These are phyloP conservation scores for Heteromyza rotundicornis DNA, from an alignment of 2,888 invertebrate species.

Conservation along the genomic window DNA sequence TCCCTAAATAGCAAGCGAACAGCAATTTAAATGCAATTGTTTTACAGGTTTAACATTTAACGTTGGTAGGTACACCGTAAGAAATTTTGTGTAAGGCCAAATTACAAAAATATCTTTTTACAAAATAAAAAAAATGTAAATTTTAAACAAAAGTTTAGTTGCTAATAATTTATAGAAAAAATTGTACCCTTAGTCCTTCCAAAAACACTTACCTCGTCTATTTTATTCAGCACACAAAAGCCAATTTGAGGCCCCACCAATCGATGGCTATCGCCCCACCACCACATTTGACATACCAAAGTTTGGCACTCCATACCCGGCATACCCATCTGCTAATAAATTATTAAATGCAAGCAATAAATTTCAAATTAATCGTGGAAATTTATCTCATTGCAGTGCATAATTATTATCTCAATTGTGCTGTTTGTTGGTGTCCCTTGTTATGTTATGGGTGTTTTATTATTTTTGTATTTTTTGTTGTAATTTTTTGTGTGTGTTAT, in stretches of 20 bases:
- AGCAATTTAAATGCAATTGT: conserved; percentile 53
- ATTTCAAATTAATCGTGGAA: conserved; percentile 58
- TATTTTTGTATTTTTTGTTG: neutral
- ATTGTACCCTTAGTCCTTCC: neutral
- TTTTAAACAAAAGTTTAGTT: too few species aligned
- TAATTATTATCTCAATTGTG: conserved; percentile 9
- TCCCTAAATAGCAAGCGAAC: conserved; percentile 38
- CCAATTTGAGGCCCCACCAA: neutral
- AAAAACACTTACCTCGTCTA: neutral
- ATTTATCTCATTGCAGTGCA: conserved; percentile 48
- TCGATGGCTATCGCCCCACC: too few species aligned
- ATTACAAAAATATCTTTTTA: too few species aligned
- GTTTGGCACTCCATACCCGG: too few species aligned
- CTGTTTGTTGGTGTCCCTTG: neutral
- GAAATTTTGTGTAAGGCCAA: neutral
- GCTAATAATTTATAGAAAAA: neutral
- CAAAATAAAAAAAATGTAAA: too few species aligned
- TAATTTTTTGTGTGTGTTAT: neutral
- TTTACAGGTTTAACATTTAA: conserved; percentile 25
- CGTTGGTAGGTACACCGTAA: too few species aligned
- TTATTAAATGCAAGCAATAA: conserved; percentile 56
- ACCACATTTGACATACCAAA: too few species aligned
- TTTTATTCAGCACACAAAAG: neutral
- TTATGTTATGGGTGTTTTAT: neutral
- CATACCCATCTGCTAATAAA: conserved; percentile 46